phyloP scores from a whole-genome alignment of 2,797 vertebrate species.

The Meda fulgida region DNA sequence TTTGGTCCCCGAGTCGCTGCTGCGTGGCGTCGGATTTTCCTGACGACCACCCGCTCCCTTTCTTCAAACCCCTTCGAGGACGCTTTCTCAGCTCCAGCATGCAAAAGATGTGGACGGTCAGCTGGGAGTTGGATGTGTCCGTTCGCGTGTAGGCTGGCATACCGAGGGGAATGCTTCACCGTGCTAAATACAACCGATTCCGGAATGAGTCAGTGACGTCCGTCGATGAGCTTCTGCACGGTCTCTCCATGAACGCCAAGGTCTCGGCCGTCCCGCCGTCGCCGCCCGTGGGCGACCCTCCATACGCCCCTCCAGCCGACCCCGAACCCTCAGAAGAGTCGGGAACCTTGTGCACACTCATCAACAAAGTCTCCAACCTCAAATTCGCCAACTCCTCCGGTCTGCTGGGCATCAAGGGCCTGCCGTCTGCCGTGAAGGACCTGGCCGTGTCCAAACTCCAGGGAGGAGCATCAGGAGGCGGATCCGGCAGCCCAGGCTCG shows the following conservation, averaged over 20 bases:
- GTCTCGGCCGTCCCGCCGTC: slow-evolving; percentile 86
- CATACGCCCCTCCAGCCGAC: slow-evolving; percentile 85
- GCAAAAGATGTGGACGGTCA: slow-evolving; percentile 86
- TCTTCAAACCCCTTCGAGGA: slow-evolving; percentile 68
- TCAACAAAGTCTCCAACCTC: slow-evolving; percentile 98
- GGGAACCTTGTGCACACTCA: slow-evolving; percentile 93
- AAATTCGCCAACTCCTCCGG: slow-evolving; percentile 94
- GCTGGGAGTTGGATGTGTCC: slow-evolving; percentile 87
- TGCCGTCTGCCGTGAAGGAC: slow-evolving; percentile 95
- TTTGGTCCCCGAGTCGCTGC: slow-evolving; percentile 66
- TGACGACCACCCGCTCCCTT: slow-evolving; percentile 65
- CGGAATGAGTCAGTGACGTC: slow-evolving; percentile 99
- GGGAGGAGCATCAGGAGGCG: slow-evolving; percentile 80
- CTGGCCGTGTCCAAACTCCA: slow-evolving; percentile 95
- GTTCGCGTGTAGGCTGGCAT: slow-evolving; percentile 88
- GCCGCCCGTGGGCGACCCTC: slow-evolving; percentile 82
- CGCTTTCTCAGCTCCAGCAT: slow-evolving; percentile 80
- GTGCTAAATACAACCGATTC: slow-evolving; percentile 99
- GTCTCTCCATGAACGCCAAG: slow-evolving; percentile 96
- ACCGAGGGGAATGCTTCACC: slow-evolving; percentile 99
- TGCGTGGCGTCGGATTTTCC: slow-evolving; percentile 74
- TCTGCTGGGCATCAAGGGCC: slow-evolving; percentile 92
- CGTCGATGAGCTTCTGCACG: slow-evolving; percentile 96
- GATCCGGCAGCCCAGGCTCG: slow-evolving; percentile 82
- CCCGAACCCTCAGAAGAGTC: slow-evolving; percentile 91